Percentiles rank a stretch among this genome's conserved stretches.
These are phyloP conservation scores for Tangara arthus DNA, from an alignment of 2,797 vertebrate genomes.

Conservation along the genomic window DNA sequence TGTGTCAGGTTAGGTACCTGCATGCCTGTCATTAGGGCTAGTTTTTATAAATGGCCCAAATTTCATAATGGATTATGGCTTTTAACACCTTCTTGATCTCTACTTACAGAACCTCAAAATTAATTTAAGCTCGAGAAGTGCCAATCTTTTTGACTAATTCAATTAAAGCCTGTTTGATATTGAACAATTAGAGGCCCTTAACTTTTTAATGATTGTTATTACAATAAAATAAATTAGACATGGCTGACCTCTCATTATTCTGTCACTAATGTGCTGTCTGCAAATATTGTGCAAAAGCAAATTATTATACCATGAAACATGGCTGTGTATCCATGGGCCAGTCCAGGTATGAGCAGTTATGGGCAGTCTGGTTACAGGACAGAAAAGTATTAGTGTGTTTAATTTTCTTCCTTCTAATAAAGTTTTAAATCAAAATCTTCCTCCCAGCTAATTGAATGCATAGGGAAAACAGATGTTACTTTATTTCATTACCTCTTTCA, in stretches of 20 bases:
- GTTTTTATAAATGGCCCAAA: not conserved
- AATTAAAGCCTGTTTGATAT: slow-evolving; percentile 56
- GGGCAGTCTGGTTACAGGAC: not conserved
- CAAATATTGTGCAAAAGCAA: slow-evolving; percentile 1
- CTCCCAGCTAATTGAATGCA: slow-evolving; percentile 2
- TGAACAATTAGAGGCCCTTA: not conserved
- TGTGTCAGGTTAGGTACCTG: slow-evolving; percentile 8
- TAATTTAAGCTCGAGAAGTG: slow-evolving; percentile 4
- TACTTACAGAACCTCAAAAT: slow-evolving; percentile 29
- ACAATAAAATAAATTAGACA: not conserved
- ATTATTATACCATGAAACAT: not conserved
- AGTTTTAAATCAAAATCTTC: slow-evolving; percentile 2
- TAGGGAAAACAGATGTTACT: not conserved
- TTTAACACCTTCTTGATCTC: slow-evolving; percentile 23
- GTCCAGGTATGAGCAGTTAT: not conserved
- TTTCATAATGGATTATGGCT: not conserved
- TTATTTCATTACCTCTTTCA: slow-evolving; percentile 1
- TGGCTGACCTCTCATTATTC: not conserved
- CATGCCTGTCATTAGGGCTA: not conserved
- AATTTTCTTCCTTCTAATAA: not conserved
- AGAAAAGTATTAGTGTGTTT: not conserved
- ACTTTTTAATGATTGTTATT: not conserved
- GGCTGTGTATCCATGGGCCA: not conserved
- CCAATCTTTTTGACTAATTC: slow-evolving; percentile 25
- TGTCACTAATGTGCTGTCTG: not conserved